These are phyloP conservation scores for Lepidocyrtoides sp. DNA, from an alignment of 2,888 invertebrate species.

Conservation along the genomic window DNA sequence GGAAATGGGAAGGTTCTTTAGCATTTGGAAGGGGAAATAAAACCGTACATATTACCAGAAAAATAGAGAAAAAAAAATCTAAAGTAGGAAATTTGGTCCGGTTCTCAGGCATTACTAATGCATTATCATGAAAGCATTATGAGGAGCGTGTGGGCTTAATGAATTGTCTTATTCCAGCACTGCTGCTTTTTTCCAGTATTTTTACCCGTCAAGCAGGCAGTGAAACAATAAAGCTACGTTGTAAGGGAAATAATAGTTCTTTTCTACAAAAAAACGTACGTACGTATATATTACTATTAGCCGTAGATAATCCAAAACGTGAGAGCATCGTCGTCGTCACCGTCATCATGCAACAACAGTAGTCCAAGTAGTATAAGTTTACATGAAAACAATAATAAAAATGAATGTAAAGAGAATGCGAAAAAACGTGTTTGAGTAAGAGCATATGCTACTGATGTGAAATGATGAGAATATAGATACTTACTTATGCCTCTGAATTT, in stretches of 20 bases:
- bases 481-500: no score
- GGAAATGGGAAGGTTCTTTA: conserved; percentile 2
- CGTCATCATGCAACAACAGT: no score
- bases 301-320: conserved; percentile 1
- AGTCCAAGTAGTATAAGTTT: no score
- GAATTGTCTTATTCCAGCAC: conserved; percentile 65
- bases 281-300: neutral
- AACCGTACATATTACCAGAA: neutral
- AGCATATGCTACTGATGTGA: no score
- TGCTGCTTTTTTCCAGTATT: neutral
- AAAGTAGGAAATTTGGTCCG: conserved; percentile 36
- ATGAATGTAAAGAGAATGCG: neutral
- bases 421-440: no score
- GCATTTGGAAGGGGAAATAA: neutral
- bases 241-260: conserved; percentile 4
- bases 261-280: neutral
- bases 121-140: conserved; percentile 65
- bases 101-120: conserved; percentile 69
- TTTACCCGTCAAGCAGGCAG: neutral
- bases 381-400: neutral
- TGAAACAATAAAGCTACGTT: neutral
- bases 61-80: neutral
- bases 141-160: conserved; percentile 50
- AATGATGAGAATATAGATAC: no score
- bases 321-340: neutral